Evolutionary conservation across 2,797 vertebrate species (phyloP).

Genomic region (Acanthurus tractus): DNA sequence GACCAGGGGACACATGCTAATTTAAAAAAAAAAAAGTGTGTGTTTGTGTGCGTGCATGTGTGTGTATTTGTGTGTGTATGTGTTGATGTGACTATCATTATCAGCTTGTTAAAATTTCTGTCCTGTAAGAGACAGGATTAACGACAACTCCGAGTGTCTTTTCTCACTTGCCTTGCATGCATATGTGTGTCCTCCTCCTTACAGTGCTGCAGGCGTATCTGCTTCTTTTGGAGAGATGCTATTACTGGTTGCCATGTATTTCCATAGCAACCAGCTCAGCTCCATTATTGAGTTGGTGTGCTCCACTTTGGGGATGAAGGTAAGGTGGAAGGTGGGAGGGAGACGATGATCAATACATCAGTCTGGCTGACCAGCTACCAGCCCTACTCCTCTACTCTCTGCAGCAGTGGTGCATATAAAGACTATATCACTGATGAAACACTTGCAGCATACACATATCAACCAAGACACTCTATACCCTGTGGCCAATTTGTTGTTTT

Average conservation of each 20-base stretch:
- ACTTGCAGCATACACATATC: constrained; percentile 55
- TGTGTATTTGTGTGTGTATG: not conserved
- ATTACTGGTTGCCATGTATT: constrained; percentile 98
- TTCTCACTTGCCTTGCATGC: constrained; percentile 43
- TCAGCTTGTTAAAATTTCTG: constrained; percentile 58
- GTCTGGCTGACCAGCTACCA: constrained; percentile 65
- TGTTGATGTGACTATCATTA: constrained; percentile 33
- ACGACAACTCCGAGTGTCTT: constrained; percentile 45
- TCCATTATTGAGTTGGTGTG: constrained; percentile 99
- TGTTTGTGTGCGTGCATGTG: constrained; percentile 24
- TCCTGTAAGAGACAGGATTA: constrained; percentile 53
- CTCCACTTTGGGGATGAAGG: constrained; percentile 99
- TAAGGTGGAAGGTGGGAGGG: constrained; percentile 77
- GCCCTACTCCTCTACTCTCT: constrained; percentile 38
- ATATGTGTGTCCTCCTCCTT: constrained; percentile 60
- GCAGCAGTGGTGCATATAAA: constrained; percentile 50
- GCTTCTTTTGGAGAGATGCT: constrained; percentile 99
- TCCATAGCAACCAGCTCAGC: constrained; percentile 98
- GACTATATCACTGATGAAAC: constrained; percentile 59
- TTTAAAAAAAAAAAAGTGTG: not conserved
- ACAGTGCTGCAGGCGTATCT: constrained; percentile 96
- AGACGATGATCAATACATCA: constrained; percentile 72
- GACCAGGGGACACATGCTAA: no score
- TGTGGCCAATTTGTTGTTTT: constrained; percentile 71
- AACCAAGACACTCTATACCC: constrained; percentile 57